Base-by-base conservation (phyloP, 1,140 invertebrate genomes). In the Platyscapa corneri region DNA sequence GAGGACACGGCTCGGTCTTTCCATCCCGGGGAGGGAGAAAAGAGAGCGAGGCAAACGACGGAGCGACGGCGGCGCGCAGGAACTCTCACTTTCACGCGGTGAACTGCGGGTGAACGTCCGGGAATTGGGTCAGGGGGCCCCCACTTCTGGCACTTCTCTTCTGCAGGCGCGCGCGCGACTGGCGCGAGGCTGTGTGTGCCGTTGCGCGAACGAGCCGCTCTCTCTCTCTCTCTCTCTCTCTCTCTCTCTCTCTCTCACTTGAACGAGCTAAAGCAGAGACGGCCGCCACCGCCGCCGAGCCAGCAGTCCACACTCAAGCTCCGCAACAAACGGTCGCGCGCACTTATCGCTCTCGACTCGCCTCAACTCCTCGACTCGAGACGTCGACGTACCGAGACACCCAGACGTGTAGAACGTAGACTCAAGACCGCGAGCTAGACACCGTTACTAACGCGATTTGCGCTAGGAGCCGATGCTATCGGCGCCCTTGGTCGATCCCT, bases 71-170 rank as follows among this genome's bases (percentile, higher is more conserved):
- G 87, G 87, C 85, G 88, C 89, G 88, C 89, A 92, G 91, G 90
- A 91, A 94, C 93, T 94, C 93, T 94, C 92, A 94, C 93, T 93
- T 93, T 93, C 93, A 92, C 93, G 92, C 92, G 91, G 92, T 93
- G 92, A 93, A 93, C 92, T 92, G 92, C 91, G 92, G 93, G 90
- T 94, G 92, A 94, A 94, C 89, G 92, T 92, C 93, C 93, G 92
- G 92, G 91, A 93, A 94, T 93, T 93, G 92, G 93, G 93, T 94
- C 93, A 93, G 89, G 92, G 90, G 90, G 92, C 91, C 92, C 93
- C 93, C 92, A 93, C 93, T 90, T 89, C 90, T 88, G 80, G 86
- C 82, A 91, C 89, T 90, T 90, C 89, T 89, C 89, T 90, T 90
- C 89, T 89, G 88, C 90, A 90, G 92, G 92, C 92, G 89, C 89